Percentiles rank a stretch among this genome's conserved stretches.
Evolutionary conservation across 2,888 invertebrate species (phyloP).

Genomic region (Eupithecia pulchellata): DNA sequence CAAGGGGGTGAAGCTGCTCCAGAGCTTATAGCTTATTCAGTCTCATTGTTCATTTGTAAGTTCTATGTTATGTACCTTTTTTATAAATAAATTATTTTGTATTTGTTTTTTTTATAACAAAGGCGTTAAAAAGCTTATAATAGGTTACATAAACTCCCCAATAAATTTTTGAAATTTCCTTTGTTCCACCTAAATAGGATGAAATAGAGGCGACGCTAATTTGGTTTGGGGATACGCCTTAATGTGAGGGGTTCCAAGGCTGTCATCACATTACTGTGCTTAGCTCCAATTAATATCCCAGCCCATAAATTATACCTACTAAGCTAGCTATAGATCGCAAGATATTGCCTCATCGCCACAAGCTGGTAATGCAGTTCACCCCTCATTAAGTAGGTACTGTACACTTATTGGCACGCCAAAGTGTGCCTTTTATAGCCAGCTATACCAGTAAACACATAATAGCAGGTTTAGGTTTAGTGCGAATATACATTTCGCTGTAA

Average conservation of each 20-base stretch:
- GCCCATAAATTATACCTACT: constrained; percentile 19
- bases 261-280: neutral
- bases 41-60: too few species aligned
- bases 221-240: too few species aligned
- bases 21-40: too few species aligned
- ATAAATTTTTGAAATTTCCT: too few species aligned
- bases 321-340: constrained; percentile 33
- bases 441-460: constrained; percentile 10
- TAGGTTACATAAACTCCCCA: too few species aligned
- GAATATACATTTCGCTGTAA: neutral
- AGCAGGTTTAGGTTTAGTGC: neutral
- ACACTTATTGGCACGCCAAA: constrained; percentile 31
- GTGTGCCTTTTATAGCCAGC: constrained; percentile 3
- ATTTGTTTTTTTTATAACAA: too few species aligned
- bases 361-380: constrained; percentile 39
- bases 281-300: neutral
- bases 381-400: constrained; percentile 50
- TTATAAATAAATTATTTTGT: too few species aligned
- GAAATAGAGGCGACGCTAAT: too few species aligned
- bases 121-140: too few species aligned
- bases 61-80: too few species aligned
- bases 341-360: constrained; percentile 50
- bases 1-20: too few species aligned
- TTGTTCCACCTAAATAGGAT: too few species aligned
- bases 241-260: neutral